phyloP scores from a whole-genome alignment of 2,113 vertebrate genomes.

The Collichthys lucidus region DNA sequence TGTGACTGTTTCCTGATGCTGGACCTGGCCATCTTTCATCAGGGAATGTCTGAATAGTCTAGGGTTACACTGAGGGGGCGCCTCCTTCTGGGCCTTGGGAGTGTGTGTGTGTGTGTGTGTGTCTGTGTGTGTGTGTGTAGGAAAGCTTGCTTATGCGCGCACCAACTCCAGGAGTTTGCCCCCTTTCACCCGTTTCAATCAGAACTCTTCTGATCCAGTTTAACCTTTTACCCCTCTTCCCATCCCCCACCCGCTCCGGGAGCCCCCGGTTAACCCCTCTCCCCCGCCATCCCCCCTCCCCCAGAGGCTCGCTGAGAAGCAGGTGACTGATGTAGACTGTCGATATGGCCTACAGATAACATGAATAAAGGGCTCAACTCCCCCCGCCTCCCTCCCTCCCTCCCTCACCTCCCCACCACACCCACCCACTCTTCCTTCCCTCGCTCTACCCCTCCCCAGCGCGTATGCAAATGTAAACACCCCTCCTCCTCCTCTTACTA shows the following conservation, averaged over 20 bases:
- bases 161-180: slow-evolving; percentile 53
- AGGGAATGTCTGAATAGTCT: slow-evolving; percentile 71
- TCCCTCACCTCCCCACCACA: slow-evolving; percentile 40
- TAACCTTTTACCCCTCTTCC: slow-evolving; percentile 83
- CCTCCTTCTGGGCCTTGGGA: slow-evolving; percentile 27
- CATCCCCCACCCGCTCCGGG: slow-evolving; percentile 55
- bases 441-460: slow-evolving; percentile 49
- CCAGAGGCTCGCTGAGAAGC: slow-evolving; percentile 77
- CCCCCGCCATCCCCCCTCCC: slow-evolving; percentile 60
- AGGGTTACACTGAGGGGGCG: slow-evolving; percentile 65
- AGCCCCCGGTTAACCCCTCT: slow-evolving; percentile 52
- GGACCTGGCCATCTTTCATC: slow-evolving; percentile 70
- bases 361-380: slow-evolving; percentile 71
- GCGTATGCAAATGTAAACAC: slow-evolving; percentile 69
- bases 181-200: slow-evolving; percentile 81
- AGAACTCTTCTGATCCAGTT: slow-evolving; percentile 70
- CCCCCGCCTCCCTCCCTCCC: slow-evolving; percentile 75
- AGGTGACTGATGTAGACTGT: slow-evolving; percentile 84
- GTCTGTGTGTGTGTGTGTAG: slow-evolving; percentile 35
- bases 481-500: slow-evolving; percentile 15
- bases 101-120: slow-evolving; percentile 28
- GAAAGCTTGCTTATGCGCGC: slow-evolving; percentile 43
- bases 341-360: slow-evolving; percentile 80
- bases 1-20: slow-evolving; percentile 66
- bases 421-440: slow-evolving; percentile 61